Conservation (phyloP, 2,113 vertebrate species). For the Hymenochirus boettgeri region DNA sequence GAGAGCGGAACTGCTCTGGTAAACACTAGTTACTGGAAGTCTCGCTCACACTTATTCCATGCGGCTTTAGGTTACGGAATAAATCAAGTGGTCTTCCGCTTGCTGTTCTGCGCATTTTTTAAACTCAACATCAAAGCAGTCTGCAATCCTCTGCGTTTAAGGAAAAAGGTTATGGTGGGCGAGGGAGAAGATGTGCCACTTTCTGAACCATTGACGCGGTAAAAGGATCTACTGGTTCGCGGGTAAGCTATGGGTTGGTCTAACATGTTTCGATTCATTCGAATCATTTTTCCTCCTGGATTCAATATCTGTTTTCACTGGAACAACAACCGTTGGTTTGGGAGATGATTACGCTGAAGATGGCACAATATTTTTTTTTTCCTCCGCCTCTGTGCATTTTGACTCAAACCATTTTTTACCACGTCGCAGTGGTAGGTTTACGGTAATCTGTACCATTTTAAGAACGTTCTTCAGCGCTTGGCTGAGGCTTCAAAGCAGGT, state of each 20-base stretch:
- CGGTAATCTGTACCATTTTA: constrained; percentile 93
- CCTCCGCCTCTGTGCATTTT: constrained; percentile 96
- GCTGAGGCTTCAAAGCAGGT: constrained; percentile 95
- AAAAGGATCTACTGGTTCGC: constrained; percentile 49
- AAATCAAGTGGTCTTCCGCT: constrained; percentile 91
- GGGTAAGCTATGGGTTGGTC: constrained; percentile 51
- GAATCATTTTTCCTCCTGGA: constrained; percentile 46
- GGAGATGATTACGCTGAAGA: constrained; percentile 77
- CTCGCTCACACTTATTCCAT: constrained; percentile 73
- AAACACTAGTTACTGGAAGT: constrained; percentile 70
- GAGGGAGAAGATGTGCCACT: constrained; percentile 72
- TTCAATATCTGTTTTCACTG: constrained; percentile 47
- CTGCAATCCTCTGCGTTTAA: constrained; percentile 69
- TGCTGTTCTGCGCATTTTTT: constrained; percentile 76
- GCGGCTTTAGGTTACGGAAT: constrained; percentile 91
- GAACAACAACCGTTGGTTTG: constrained; percentile 58
- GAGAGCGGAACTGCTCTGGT: constrained; percentile 76
- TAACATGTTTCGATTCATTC: constrained; percentile 48
- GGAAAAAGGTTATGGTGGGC: constrained; percentile 86
- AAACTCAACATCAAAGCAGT: constrained; percentile 66
- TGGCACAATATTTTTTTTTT: constrained; percentile 78
- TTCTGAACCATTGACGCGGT: constrained; percentile 56
- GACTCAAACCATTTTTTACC: constrained; percentile 96
- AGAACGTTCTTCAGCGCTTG: constrained; percentile 83
- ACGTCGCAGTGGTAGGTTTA: constrained; percentile 83